Evolutionary conservation across 2,888 invertebrate genomes (phyloP), one percentile per base, ranked within the genome.

Genomic region (Thymelicus lineola): DNA sequence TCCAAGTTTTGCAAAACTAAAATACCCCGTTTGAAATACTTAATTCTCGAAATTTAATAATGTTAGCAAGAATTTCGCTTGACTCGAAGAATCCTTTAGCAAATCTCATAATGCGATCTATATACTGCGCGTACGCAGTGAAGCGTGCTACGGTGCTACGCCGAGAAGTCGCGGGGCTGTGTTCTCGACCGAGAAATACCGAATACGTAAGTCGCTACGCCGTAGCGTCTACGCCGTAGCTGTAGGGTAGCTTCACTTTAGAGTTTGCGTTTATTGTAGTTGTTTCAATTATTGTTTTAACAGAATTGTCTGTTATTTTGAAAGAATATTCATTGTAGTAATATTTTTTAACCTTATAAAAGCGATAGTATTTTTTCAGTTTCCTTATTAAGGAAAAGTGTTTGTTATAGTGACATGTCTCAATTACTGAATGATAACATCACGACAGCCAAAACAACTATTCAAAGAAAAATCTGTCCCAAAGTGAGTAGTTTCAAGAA

Each of bases 121-220:
- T 74, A 72, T 53, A 68, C 66, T 75, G 75, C 78, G 80, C 81
- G 84, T 74, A 83, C 83, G 80, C 76, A 79, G 38, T 77, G 80
- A 74, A 73, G 82, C 87, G 83, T 82, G 75, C 74, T 72, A 73
- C 78, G 74, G 83, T 82, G 75, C 74, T 72, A 73, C 78, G 74
- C 74, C 80, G 79, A 76, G 80, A 81, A 82, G 80, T 84, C 82
- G 82, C 79, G 73, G 75, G 75, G 58, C 73, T 67, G 67, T 67
- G 67, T 61, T 72, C 76, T 80, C 84, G 79, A 83, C 82, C 82
- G 84, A 81, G 77, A 82, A 87, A 87, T 86, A 77, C 81, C 82
- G 79, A 85, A 83, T 82, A 81, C 81, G 79, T 80, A 82, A 77
- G 77, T 71, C 75, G 60, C 66, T 67, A 67, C 67, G 67, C 60